These are phyloP conservation scores for Electrophaes corylata DNA, from an alignment of 2,888 invertebrate genomes.

Conservation along the genomic window DNA sequence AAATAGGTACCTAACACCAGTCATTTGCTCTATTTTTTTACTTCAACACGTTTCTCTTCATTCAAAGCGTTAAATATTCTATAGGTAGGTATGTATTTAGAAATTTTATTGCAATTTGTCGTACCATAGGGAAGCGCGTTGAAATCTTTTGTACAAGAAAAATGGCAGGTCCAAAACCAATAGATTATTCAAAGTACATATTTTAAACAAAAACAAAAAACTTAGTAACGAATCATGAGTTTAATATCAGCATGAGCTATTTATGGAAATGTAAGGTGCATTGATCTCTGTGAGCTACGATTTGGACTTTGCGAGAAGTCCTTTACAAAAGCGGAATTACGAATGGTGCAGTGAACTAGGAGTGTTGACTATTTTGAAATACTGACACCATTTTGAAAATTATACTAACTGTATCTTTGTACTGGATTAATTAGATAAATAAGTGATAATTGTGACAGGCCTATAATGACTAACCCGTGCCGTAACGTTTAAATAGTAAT, in stretches of 20 bases:
- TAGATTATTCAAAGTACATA: neutral
- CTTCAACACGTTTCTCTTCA: neutral
- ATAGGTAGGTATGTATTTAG: too few relatives aligned
- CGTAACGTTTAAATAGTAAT: too few relatives aligned
- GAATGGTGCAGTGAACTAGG: conserved; percentile 14
- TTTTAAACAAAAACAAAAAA: conserved; percentile 1
- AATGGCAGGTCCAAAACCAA: neutral
- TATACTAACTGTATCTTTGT: too few relatives aligned
- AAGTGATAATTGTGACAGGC: too few relatives aligned
- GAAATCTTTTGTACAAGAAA: conserved; percentile 27
- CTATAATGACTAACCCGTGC: too few relatives aligned
- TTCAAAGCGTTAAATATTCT: neutral
- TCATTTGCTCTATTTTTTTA: too few relatives aligned
- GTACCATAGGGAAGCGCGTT: conserved; percentile 17
- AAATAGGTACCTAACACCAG: too few relatives aligned
- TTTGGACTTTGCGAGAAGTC: conserved; percentile 5
- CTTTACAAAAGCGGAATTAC: neutral
- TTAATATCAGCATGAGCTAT: conserved; percentile 48
- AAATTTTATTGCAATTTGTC: conserved; percentile 2
- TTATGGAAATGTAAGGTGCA: conserved; percentile 62
- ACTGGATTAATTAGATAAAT: too few relatives aligned
- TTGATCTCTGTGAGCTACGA: conserved; percentile 53
- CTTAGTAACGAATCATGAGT: conserved; percentile 24
- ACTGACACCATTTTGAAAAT: too few relatives aligned
- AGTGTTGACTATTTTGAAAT: too few relatives aligned